phyloP scores from a whole-genome alignment of 2,888 invertebrate genomes.

The Lasioglossum oenotherae region DNA sequence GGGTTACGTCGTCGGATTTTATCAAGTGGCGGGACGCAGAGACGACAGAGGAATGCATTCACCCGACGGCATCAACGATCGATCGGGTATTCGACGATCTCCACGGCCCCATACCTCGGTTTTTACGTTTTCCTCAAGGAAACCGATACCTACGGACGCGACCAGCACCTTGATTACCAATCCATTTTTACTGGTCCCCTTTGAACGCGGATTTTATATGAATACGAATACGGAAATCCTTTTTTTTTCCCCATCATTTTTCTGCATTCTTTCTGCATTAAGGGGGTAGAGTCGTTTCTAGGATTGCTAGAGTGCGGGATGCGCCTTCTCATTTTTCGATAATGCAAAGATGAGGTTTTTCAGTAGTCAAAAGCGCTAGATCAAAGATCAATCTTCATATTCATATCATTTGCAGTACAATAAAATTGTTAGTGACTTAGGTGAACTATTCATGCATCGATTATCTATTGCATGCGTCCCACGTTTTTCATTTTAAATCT shows the following conservation, averaged over 20 bases:
- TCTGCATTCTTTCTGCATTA: no score
- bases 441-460: no score
- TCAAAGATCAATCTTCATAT: no score
- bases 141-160: not conserved
- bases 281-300: no score
- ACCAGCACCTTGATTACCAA: not conserved
- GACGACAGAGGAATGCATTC: conserved; percentile 18
- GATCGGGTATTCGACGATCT: not conserved
- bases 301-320: no score
- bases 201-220: not conserved
- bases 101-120: not conserved
- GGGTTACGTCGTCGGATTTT: conserved; percentile 45
- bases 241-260: not conserved
- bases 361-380: no score
- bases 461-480: no score
- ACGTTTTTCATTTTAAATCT: no score
- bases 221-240: not conserved
- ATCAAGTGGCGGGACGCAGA: conserved; percentile 21
- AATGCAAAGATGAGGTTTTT: no score
- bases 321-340: no score
- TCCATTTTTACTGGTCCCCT: not conserved
- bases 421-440: no score
- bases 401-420: no score
- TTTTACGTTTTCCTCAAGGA: not conserved
- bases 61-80: not conserved